These are phyloP conservation scores for Sigmodon hispidus DNA, from an alignment of 2,113 vertebrate species.

Conservation along the genomic window DNA sequence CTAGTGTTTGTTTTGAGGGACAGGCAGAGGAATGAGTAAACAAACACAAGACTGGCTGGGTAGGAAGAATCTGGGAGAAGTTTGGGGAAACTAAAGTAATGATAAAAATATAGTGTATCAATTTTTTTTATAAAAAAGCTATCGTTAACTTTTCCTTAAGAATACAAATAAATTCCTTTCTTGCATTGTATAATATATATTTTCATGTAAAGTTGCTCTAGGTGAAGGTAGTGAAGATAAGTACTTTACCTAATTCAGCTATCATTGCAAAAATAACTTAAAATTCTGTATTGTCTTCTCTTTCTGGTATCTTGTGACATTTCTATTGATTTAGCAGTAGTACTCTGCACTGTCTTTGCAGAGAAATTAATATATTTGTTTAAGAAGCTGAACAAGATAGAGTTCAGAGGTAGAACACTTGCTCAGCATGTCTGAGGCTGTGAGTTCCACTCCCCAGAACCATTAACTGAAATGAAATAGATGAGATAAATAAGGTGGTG, in stretches of 20 bases:
- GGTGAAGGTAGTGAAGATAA: not conserved
- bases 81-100: not conserved
- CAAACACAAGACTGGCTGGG: not conserved
- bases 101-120: not conserved
- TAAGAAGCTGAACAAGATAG: not conserved
- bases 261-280: not conserved
- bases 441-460: no score
- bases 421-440: not conserved
- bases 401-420: not conserved
- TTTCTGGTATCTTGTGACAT: not conserved
- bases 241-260: not conserved
- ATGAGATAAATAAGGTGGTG: not conserved
- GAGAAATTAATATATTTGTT: not conserved
- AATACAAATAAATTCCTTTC: not conserved
- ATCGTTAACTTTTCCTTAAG: constrained; percentile 17
- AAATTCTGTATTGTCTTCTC: not conserved
- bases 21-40: not conserved
- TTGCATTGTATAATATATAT: not conserved
- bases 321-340: not conserved
- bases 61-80: not conserved
- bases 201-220: not conserved
- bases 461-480: not conserved
- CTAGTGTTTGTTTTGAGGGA: not conserved
- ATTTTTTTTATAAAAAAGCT: not conserved
- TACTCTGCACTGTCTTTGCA: not conserved